A percentile compares a stretch with the other conserved stretches of the same genome.
Conservation (phyloP, 92 coral and sea anemone species). For the Phenganax marumi region DNA sequence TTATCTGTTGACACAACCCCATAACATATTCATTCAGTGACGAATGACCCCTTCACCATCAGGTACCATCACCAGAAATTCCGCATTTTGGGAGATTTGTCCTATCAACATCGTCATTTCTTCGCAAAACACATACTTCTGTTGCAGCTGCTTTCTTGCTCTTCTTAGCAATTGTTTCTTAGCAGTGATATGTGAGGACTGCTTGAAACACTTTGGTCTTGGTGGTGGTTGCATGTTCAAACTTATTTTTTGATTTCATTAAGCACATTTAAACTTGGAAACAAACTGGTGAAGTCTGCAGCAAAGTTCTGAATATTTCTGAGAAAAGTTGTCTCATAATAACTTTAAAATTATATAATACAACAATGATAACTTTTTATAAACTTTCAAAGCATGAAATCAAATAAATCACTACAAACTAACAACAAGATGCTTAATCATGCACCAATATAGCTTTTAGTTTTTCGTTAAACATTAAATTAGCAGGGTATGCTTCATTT, state of each 20-base stretch:
- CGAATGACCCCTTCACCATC: background rate
- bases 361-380: too few relatives aligned
- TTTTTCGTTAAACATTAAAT: background rate
- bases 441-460: background rate
- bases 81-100: background rate
- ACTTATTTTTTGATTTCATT: too few relatives aligned
- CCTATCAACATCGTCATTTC: background rate
- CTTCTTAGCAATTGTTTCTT: background rate
- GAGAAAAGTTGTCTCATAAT: too few relatives aligned
- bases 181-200: background rate
- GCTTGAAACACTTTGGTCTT: background rate
- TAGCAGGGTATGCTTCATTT: slow-evolving; percentile 7
- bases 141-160: background rate
- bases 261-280: too few relatives aligned
- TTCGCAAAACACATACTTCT: background rate
- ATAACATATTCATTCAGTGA: background rate
- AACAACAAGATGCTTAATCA: too few relatives aligned
- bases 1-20: background rate
- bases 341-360: too few relatives aligned
- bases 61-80: background rate
- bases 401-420: too few relatives aligned
- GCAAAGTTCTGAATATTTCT: too few relatives aligned
- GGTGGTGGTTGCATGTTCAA: background rate
- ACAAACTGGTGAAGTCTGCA: too few relatives aligned
- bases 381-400: too few relatives aligned